A percentile compares a stretch with the other conserved stretches of the same genome.
Evolutionary conservation across 2,797 vertebrate genomes (phyloP).

Genomic region (Parotocinclus haroldoi): DNA sequence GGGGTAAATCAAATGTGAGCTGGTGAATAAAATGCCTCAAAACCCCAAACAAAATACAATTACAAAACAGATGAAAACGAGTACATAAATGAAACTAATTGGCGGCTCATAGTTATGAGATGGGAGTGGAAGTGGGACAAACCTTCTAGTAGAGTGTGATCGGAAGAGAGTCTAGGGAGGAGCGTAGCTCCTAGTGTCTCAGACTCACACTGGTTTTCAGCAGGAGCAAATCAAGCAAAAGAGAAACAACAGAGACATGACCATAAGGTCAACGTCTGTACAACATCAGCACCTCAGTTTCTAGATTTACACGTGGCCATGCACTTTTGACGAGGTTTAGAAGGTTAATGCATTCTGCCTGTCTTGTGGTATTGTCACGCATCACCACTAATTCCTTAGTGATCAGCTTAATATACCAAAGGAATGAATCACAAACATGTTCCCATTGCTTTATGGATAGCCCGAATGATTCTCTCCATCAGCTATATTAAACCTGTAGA

Average conservation of each 20-base stretch:
- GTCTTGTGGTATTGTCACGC: too few relatives aligned
- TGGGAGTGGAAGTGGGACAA: conserved; percentile 80
- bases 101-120: conserved; percentile 45
- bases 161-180: conserved; percentile 83
- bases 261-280: conserved; percentile 2
- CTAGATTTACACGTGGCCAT: not conserved
- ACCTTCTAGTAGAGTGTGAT: conserved; percentile 74
- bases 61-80: not conserved
- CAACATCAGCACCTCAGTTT: conserved; percentile 1
- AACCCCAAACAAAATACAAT: not conserved
- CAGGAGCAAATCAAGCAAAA: conserved; percentile 83
- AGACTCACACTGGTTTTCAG: conserved; percentile 81
- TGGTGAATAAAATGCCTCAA: not conserved
- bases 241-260: conserved; percentile 81
- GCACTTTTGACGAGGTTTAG: too few relatives aligned
- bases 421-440: not conserved
- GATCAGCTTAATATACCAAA: not conserved
- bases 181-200: conserved; percentile 75
- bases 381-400: not conserved
- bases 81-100: not conserved
- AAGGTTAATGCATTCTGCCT: too few relatives aligned
- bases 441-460: too few relatives aligned
- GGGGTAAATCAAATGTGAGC: too few relatives aligned
- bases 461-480: too few relatives aligned
- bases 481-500: too few relatives aligned